phyloP scores from a whole-genome alignment of 2,888 invertebrate genomes.

The Byasa hedistus region DNA sequence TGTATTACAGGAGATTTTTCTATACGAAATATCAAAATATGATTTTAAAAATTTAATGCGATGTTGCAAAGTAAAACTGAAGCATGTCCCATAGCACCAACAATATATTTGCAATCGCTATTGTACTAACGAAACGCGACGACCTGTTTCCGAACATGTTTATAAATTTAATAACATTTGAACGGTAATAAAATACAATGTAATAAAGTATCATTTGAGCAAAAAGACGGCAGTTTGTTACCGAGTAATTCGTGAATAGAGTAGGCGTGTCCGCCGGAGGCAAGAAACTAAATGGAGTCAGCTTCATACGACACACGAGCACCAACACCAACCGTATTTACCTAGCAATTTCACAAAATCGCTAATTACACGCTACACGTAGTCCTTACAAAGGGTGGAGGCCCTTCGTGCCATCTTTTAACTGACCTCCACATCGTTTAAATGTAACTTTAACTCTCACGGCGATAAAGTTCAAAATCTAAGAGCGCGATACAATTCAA shows the following conservation, averaged over 20 bases:
- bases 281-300: slow-evolving; percentile 45
- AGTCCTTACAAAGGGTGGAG: slow-evolving; percentile 66
- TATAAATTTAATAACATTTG: slow-evolving; percentile 7
- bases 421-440: slow-evolving; percentile 27
- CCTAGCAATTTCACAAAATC: slow-evolving; percentile 75
- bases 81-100: too few relatives aligned
- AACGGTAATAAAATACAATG: slow-evolving; percentile 19
- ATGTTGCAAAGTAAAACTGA: too few relatives aligned
- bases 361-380: slow-evolving; percentile 75
- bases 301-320: slow-evolving; percentile 42
- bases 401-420: slow-evolving; percentile 45
- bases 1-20: too few relatives aligned
- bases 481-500: slow-evolving; percentile 37
- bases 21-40: too few relatives aligned
- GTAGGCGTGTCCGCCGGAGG: slow-evolving; percentile 34
- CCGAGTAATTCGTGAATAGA: slow-evolving; percentile 19
- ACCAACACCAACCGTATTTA: slow-evolving; percentile 55
- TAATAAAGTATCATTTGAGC: slow-evolving; percentile 10
- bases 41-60: too few relatives aligned
- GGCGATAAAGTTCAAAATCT: slow-evolving; percentile 36
- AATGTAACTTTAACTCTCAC: slow-evolving; percentile 39
- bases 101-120: too few relatives aligned
- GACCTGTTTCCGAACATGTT: background rate
- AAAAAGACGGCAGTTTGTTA: slow-evolving; percentile 23
- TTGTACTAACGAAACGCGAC: background rate